Evolutionary conservation across 1,140 invertebrate genomes (phyloP), one percentile per base, ranked within the genome.

Genomic region (Cyclargus thomasi): DNA sequence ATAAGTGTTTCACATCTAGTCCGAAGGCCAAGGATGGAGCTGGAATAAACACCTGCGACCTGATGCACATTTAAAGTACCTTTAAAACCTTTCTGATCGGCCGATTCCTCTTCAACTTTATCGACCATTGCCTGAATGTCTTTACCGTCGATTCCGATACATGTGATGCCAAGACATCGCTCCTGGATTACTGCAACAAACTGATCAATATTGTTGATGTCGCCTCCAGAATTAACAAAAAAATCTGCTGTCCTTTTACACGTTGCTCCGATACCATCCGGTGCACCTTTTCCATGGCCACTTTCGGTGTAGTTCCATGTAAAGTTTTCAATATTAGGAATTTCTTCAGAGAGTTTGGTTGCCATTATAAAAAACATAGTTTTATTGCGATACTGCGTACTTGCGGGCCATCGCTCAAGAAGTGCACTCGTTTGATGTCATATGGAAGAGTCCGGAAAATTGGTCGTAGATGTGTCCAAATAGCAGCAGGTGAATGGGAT

Each of bases 221-320:
- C 47, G 16, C 47, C 47, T 62, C 59, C 62, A 18, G 4, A 17
- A 55, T 21, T 53, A 1, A 68, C 67, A 16, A 68, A 47, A 14
- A 14, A 2, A 73, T 83, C 73, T 11, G 80, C 79, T 1, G 78
- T 80, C 73, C 80, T 81, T 71, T 92, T 91, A 23, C 90, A 74
- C 1, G 74, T 71, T 7, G 84, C 88, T 35, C 90, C 90, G 53
- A 91, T 70, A 5, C 86, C 86, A 81, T 91, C 82, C 4, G 85
- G 81, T 7, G 83, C 83, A 1, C 88, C 88, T 73, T 91, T 92
- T 6, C 86, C 86, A 72, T 91, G 90, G 0, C 86, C 85, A 21
- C 76, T 74, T 71, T 91, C 86, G 10, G 65, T 67, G 71, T 81
- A 92, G 69, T 91, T 91, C 71, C 68, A 74, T n/a, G 70, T 74